Evolutionary conservation across 2,797 vertebrate genomes (phyloP), one percentile per base, ranked within the genome.

Genomic region (Leuciscus waleckii): DNA sequence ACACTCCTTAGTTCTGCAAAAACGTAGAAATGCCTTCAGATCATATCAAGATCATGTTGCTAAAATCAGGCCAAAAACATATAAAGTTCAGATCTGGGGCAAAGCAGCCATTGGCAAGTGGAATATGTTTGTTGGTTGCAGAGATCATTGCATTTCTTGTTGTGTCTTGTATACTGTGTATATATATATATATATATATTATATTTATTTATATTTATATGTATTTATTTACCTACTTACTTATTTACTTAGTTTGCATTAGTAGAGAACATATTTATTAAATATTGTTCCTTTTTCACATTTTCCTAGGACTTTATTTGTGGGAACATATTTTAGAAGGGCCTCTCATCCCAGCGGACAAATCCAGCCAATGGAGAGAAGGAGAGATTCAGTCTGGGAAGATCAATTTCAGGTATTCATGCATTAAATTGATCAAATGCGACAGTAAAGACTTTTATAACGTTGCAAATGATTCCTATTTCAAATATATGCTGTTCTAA

Each of bases 261-360:
- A 63, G 49, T 68, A 1, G 5, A 56, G 21, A 54, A 21, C 35
- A 73, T 3, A 29, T 32, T 37, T 49, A 49, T 49, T 0, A 68
- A 7, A 14, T 37, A 1, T 39, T 19, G 1, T n/a, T 37, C 4
- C 16, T 65, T 16, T 17, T 35, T 58, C 74, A 19, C 79, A 71
- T 88, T 89, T 88, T 80, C 84, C n/a, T 91, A 99, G 98, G 98
- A 63, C 95, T 98, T 88, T 99, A 99, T 90, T 95, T 99, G 80
- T 99, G 98, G 98, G 96, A 99, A 39, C 98, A 99, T 91, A 95
- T 99, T 93, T 95, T 99, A 89, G 97, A 96, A 89, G 97, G 97
- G 26, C 92, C 92, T 0, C 97, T 99, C 86, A 95, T 96, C 70
- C 98, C 98, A 61, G 83, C 91, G 46, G 97, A 98, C 89, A 95